phyloP scores from a whole-genome alignment of 2,888 invertebrate genomes.

The Polydrusus tereticollis region DNA sequence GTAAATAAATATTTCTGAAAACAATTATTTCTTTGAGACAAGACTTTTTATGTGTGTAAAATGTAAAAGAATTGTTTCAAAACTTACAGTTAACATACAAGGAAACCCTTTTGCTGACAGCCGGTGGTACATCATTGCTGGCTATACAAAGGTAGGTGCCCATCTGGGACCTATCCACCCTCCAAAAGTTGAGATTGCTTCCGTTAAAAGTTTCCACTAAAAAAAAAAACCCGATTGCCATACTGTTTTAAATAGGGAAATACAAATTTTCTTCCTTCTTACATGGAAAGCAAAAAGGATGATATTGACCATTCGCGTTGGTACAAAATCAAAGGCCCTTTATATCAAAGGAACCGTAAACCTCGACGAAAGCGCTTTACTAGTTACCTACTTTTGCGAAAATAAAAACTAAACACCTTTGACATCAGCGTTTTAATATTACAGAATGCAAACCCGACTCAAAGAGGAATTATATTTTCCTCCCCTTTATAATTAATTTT shows the following conservation, averaged over 20 bases:
- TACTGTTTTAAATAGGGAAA: too few relatives aligned
- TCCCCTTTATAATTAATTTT: background rate
- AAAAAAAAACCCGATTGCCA: too few relatives aligned
- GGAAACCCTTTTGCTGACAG: constrained; percentile 89
- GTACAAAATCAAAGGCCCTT: background rate
- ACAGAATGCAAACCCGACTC: background rate
- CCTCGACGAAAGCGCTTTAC: background rate
- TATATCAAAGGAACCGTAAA: background rate
- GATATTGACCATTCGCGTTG: background rate
- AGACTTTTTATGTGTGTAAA: background rate
- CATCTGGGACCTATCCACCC: constrained; percentile 90
- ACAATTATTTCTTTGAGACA: too few relatives aligned
- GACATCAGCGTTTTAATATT: background rate
- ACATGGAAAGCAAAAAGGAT: background rate
- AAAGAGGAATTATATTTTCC: background rate
- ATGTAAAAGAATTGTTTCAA: background rate
- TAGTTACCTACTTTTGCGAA: background rate
- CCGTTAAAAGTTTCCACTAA: constrained; percentile 84
- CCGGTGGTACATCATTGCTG: constrained; percentile 91
- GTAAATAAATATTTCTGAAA: too few relatives aligned
- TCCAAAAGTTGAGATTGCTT: constrained; percentile 79
- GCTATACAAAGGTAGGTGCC: constrained; percentile 94
- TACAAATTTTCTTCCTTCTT: background rate
- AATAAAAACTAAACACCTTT: background rate
- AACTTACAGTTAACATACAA: constrained; percentile 92